Evolutionary conservation across 2,113 vertebrate species (phyloP).

Genomic region (Gracilinanus agilis): DNA sequence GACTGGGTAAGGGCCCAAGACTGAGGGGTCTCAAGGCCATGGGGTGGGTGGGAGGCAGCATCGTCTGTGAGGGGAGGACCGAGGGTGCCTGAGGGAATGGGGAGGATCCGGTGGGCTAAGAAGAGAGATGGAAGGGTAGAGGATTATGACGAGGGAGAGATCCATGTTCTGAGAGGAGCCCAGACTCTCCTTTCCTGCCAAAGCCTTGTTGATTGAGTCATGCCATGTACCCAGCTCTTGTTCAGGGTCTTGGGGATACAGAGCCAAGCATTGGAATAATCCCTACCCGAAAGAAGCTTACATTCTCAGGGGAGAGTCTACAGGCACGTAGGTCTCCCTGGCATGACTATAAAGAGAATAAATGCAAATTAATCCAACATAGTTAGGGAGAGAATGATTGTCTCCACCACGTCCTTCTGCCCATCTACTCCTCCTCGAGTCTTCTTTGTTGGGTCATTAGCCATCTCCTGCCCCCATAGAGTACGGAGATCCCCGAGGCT

Average conservation of each 20-base stretch:
- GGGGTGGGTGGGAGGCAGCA: not conserved
- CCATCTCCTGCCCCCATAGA: too few species aligned
- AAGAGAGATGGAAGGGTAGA: not conserved
- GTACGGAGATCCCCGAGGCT: too few species aligned
- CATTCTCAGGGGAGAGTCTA: not conserved
- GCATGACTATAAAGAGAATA: too few species aligned
- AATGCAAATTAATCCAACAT: not conserved
- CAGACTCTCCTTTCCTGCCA: too few species aligned
- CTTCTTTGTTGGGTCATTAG: too few species aligned
- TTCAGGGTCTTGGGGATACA: too few species aligned
- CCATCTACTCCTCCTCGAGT: too few species aligned
- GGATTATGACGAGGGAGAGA: not conserved
- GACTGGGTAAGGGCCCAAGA: conserved; percentile 88
- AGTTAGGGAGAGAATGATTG: not conserved
- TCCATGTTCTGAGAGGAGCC: too few species aligned
- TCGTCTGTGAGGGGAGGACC: not conserved
- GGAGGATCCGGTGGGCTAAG: not conserved
- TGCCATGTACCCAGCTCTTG: not conserved
- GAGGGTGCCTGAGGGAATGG: not conserved
- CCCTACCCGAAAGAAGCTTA: not conserved
- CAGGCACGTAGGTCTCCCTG: too few species aligned
- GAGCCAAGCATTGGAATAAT: not conserved
- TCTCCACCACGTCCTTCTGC: too few species aligned
- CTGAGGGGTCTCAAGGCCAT: too few species aligned
- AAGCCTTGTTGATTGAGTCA: too few species aligned